Evolutionary conservation across 2,888 invertebrate genomes (phyloP).

Genomic region (Dioctria rufipes): DNA sequence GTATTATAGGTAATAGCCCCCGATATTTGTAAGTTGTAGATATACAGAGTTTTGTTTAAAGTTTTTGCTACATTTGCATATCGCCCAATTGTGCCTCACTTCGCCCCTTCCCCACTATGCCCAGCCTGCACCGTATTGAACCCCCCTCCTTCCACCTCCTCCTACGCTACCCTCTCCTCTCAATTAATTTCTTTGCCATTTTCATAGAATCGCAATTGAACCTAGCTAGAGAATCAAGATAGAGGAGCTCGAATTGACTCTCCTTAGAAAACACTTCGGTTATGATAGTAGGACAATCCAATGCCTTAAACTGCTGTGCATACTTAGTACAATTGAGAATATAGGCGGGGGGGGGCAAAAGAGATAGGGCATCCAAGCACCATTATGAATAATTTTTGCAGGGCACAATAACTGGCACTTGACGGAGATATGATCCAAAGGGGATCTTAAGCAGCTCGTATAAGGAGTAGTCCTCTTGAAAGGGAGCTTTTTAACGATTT

Average conservation of each 20-base stretch:
- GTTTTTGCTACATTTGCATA: constrained; percentile 34
- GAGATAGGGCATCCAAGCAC: constrained; percentile 37
- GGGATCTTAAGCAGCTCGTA: constrained; percentile 46
- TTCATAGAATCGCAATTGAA: constrained; percentile 47
- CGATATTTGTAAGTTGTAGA: no score
- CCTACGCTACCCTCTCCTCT: neutral
- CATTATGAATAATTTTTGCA: constrained; percentile 55
- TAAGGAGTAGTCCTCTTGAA: constrained; percentile 45
- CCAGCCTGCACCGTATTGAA: no score
- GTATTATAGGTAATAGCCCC: neutral
- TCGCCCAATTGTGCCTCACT: constrained; percentile 18
- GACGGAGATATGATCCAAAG: constrained; percentile 43
- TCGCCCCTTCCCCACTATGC: neutral
- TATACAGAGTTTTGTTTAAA: neutral
- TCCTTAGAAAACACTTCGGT: constrained; percentile 42
- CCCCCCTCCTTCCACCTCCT: neutral
- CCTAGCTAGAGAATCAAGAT: constrained; percentile 22
- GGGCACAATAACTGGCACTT: constrained; percentile 42
- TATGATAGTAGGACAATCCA: constrained; percentile 40
- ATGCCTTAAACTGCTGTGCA: constrained; percentile 7
- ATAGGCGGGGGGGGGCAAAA: neutral
- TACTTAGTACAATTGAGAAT: no score
- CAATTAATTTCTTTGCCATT: constrained; percentile 31
- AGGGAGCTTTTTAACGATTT: constrained; percentile 55
- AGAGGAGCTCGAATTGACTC: constrained; percentile 33